phyloP scores from a whole-genome alignment of 2,113 vertebrate species.

The Cavia porcellus region DNA sequence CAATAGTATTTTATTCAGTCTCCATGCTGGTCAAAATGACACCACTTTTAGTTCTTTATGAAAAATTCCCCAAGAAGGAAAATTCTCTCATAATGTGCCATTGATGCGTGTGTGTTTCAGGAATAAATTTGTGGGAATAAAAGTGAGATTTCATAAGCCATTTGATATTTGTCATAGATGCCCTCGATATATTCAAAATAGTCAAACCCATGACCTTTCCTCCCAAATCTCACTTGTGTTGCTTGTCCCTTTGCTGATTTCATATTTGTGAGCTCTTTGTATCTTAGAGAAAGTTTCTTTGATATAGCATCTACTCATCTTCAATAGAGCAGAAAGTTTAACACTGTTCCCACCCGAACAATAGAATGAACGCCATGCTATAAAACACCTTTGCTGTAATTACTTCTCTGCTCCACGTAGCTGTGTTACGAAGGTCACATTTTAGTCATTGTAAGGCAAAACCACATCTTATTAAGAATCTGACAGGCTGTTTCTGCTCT shows the following conservation, averaged over 20 bases:
- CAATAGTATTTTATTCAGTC: neutral
- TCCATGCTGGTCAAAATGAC: neutral
- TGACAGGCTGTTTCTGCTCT: slow-evolving; percentile 4
- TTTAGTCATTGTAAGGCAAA: slow-evolving; percentile 36
- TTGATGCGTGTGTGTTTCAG: neutral
- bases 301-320: neutral
- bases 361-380: neutral
- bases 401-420: neutral
- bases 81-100: neutral
- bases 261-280: neutral
- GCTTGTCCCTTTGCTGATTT: neutral
- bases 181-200: neutral
- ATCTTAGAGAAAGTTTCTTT: slow-evolving; percentile 45
- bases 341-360: neutral
- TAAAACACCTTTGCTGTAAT: neutral
- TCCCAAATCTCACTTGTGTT: neutral
- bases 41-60: neutral
- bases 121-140: neutral
- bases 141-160: neutral
- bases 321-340: neutral
- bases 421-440: neutral
- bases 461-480: neutral
- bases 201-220: neutral
- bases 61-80: neutral
- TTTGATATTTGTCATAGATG: neutral